phyloP scores from a whole-genome alignment of 2,113 vertebrate species.

The Dinomys branickii region DNA sequence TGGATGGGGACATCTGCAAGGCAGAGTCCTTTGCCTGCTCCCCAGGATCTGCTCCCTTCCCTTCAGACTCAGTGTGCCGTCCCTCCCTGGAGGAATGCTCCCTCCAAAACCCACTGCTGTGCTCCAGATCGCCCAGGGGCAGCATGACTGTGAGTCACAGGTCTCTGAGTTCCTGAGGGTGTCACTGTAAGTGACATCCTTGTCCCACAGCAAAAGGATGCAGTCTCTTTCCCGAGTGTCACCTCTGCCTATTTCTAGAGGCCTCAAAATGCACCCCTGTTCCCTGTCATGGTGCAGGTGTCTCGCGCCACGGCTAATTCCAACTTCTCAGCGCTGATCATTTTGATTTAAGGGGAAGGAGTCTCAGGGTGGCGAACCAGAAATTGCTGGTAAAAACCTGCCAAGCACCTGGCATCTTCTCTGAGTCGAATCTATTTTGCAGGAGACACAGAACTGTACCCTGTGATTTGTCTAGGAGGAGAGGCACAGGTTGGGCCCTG shows the following conservation, averaged over 20 bases:
- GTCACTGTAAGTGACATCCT: too few species aligned
- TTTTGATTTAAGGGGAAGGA: background rate
- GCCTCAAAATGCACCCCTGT: rapidly evolving
- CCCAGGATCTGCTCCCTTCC: background rate
- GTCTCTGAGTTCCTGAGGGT: background rate
- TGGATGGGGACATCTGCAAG: background rate
- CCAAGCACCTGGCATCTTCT: background rate
- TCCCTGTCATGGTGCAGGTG: background rate
- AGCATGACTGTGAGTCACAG: background rate
- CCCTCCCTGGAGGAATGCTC: background rate
- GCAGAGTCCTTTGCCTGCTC: background rate
- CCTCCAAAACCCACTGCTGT: rapidly evolving
- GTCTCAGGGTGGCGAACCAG: background rate
- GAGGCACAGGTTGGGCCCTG: rapidly evolving
- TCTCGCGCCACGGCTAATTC: rapidly evolving
- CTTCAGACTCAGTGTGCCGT: background rate
- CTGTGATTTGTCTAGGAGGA: background rate
- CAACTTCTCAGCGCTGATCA: background rate
- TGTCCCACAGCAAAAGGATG: background rate
- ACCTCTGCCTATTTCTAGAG: background rate
- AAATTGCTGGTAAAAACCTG: background rate
- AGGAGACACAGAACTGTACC: background rate
- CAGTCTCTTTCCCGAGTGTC: background rate
- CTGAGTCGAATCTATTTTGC: background rate
- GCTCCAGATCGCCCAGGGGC: too few species aligned